These are phyloP conservation scores for Melanerpes formicivorus DNA, from an alignment of 2,113 vertebrate genomes.

Conservation along the genomic window DNA sequence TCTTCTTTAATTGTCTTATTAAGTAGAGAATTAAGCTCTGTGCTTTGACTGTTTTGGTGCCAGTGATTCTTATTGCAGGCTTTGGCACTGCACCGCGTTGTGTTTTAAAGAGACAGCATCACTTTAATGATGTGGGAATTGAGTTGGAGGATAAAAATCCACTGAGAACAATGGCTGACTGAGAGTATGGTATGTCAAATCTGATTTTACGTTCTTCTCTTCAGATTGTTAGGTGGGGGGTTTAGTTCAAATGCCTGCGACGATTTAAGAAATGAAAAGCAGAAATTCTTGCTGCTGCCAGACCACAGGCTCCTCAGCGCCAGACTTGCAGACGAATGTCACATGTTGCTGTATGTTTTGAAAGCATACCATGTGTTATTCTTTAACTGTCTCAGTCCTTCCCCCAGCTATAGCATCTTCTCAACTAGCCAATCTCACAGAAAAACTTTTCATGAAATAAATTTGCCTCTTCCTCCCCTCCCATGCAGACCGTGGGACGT, in stretches of 20 bases:
- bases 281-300: conserved; percentile 77
- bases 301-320: conserved; percentile 83
- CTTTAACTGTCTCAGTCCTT: conserved; percentile 72
- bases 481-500: not conserved
- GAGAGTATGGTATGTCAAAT: conserved; percentile 23
- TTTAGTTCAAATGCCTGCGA: conserved; percentile 46
- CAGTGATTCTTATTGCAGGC: conserved; percentile 52
- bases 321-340: conserved; percentile 78
- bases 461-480: conserved; percentile 55
- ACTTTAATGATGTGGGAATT: conserved; percentile 67
- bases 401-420: conserved; percentile 42
- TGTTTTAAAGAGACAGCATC: conserved; percentile 64
- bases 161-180: conserved; percentile 56
- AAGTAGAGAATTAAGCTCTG: conserved; percentile 68
- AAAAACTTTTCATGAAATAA: conserved; percentile 52
- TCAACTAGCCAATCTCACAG: conserved; percentile 18
- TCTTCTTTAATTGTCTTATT: conserved; percentile 75
- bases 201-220: conserved; percentile 59
- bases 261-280: conserved; percentile 74
- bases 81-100: conserved; percentile 34
- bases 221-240: conserved; percentile 54
- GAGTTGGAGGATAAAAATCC: conserved; percentile 60
- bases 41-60: conserved; percentile 59
- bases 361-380: conserved; percentile 82
- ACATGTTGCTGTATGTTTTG: conserved; percentile 74